A percentile compares a stretch with the other conserved stretches of the same genome.
Evolutionary conservation across 2,888 invertebrate genomes (phyloP).

Genomic region (Anoplius nigerrimus): DNA sequence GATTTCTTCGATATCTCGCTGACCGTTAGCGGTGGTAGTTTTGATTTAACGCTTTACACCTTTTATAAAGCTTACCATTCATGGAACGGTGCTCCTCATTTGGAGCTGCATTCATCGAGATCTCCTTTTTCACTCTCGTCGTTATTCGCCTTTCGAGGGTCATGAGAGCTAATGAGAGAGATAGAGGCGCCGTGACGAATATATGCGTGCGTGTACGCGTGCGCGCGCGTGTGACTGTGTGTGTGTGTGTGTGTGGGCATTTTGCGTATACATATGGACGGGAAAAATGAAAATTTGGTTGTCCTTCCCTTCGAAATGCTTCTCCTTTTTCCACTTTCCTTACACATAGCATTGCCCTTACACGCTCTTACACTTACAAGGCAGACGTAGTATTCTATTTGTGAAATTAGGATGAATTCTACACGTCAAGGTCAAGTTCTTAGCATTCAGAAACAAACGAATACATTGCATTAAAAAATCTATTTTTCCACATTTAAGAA

Average conservation of each 20-base stretch:
- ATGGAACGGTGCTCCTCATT: slow-evolving; percentile 52
- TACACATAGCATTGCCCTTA: neutral
- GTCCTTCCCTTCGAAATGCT: slow-evolving; percentile 27
- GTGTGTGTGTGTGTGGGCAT: slow-evolving; percentile 22
- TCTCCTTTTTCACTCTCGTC: slow-evolving; percentile 28
- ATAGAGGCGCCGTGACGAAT: slow-evolving; percentile 9
- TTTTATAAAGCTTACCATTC: slow-evolving; percentile 44
- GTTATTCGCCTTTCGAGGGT: slow-evolving; percentile 23
- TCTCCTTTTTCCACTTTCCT: slow-evolving; percentile 18
- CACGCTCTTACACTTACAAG: neutral
- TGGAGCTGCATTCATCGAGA: slow-evolving; percentile 59
- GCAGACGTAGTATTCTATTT: slow-evolving; percentile 21
- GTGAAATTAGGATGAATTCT: slow-evolving; percentile 43
- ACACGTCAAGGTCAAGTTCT: slow-evolving; percentile 34
- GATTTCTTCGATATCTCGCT: slow-evolving; percentile 34
- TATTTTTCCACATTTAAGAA: too few relatives aligned
- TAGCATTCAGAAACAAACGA: slow-evolving; percentile 7
- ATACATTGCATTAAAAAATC: too few relatives aligned
- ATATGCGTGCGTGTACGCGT: neutral
- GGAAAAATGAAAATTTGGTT: slow-evolving; percentile 52
- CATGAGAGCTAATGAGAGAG: slow-evolving; percentile 19
- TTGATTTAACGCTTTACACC: slow-evolving; percentile 61
- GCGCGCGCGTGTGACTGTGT: neutral
- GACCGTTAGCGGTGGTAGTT: slow-evolving; percentile 41
- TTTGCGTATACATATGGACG: too few relatives aligned